phyloP scores from a whole-genome alignment of 2,888 invertebrate species.

The Leucophora obtusa region DNA sequence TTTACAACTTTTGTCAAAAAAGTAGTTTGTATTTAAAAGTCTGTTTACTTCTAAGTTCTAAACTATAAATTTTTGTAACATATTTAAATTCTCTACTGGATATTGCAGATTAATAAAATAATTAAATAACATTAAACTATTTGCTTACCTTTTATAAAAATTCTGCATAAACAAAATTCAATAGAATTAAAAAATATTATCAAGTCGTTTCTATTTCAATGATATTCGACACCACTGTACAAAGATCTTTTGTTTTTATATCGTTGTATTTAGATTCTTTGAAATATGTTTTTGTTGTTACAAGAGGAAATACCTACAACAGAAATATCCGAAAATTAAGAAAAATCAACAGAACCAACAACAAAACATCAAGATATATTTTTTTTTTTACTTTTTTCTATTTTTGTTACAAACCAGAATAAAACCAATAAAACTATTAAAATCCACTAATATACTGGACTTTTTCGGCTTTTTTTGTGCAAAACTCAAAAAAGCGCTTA shows the following conservation, averaged over 20 bases:
- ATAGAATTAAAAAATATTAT: not conserved
- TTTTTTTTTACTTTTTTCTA: not conserved
- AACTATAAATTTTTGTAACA: too few relatives aligned
- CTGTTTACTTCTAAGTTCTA: too few relatives aligned
- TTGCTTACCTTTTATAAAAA: conserved; percentile 44
- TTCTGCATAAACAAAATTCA: conserved; percentile 47
- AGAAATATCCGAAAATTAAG: too few relatives aligned
- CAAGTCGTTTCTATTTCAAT: not conserved
- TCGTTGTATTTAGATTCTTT: not conserved
- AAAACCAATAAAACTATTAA: conserved; percentile 8
- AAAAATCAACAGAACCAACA: not conserved
- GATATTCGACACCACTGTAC: conserved; percentile 24
- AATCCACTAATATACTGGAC: not conserved
- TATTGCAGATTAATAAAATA: not conserved
- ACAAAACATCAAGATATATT: not conserved
- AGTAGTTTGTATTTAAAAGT: too few relatives aligned
- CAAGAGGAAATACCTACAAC: too few relatives aligned
- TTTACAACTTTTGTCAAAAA: too few relatives aligned
- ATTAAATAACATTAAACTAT: not conserved
- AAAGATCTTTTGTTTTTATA: conserved; percentile 21
- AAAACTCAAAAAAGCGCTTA: not conserved
- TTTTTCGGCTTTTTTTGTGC: not conserved
- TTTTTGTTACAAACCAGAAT: not conserved
- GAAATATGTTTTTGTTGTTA: not conserved
- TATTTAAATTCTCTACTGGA: not conserved